Evolutionary conservation across 2,888 invertebrate genomes (phyloP).

Genomic region (Dusona sp.): DNA sequence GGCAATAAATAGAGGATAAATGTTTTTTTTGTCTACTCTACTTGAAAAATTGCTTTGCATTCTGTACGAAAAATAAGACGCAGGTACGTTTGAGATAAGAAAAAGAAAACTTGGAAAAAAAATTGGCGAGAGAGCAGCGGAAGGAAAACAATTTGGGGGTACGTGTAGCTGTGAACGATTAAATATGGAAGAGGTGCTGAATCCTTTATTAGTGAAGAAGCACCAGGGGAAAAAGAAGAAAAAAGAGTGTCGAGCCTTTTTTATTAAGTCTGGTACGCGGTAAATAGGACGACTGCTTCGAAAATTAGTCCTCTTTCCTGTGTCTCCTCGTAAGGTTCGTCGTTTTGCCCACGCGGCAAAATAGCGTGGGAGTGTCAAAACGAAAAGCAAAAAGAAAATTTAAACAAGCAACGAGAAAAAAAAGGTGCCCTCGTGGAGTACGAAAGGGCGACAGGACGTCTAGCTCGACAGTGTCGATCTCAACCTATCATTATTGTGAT

Average conservation of each 20-base stretch:
- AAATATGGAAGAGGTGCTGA: constrained; percentile 13
- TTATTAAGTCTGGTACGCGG: not conserved
- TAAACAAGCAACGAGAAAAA: not conserved
- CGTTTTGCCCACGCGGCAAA: constrained; percentile 55
- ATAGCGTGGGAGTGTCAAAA: constrained; percentile 43
- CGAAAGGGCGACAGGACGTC: constrained; percentile 62
- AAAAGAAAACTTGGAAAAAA: not conserved
- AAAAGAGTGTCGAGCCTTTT: constrained; percentile 49
- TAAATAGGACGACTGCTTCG: not conserved
- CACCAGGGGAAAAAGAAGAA: not conserved
- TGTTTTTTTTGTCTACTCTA: not conserved
- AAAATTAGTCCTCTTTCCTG: constrained; percentile 55
- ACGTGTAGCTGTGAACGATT: not conserved
- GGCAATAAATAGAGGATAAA: not conserved
- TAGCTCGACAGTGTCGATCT: constrained; percentile 54
- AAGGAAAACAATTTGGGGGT: not conserved
- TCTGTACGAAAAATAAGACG: not conserved
- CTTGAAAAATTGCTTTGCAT: not conserved
- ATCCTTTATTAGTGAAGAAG: not conserved
- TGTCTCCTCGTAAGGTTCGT: not conserved
- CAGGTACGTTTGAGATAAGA: not conserved
- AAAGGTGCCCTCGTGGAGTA: not conserved
- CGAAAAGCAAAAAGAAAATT: constrained; percentile 1
- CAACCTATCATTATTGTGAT: constrained; percentile 63
- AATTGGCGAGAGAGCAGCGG: constrained; percentile 9